Base-by-base conservation (phyloP, 2,888 invertebrate species). In the Atethmia centrago region DNA sequence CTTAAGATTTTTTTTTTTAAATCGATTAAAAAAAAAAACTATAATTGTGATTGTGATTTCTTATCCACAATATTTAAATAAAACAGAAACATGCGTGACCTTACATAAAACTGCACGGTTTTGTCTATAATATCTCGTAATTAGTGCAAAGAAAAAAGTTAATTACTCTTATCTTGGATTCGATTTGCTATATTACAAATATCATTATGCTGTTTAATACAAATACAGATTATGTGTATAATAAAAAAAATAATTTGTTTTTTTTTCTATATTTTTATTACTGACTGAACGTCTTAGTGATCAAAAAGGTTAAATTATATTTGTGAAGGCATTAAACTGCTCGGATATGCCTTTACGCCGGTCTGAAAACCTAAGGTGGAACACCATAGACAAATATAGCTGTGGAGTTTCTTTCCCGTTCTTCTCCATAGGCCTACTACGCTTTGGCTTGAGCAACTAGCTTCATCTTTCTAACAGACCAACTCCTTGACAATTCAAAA, bases 101-200 rank as follows among this genome's bases (percentile, higher is more conserved):
- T 76, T 62, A 61, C 42, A 45, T 28, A 25, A 16, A 67, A 56
- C 40, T 36, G 36, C 77, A 62, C 82, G 82, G 56, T 63, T 74
- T 81, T 62, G 82, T 78, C 77, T 56, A 81, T 81, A 77, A 56
- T 55, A 68, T 31, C 45, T 47, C 16, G 56, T 21, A 66, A 78
- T 78, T 78, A 78, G 53, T 62, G 21, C 40, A 10, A 31, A 65
- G 25, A 77, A 77, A 77, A 80, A 53, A 53, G 47, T 59, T 81
- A 77, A 81, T 81, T 53, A 75, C 65, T 40, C 2, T 31, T 40
- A 75, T 64, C 59, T 47, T 63, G 31, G 76, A 81, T 81, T 77
- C 81, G 77, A 53, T 66, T 65, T 77, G 76, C 77, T 59, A 21
- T 69, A 73, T 28, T 58, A n/a, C 36, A 1, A n/a, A 12, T 14